Conservation (phyloP, 2,888 invertebrate species). For the Tetragonisca angustula region DNA sequence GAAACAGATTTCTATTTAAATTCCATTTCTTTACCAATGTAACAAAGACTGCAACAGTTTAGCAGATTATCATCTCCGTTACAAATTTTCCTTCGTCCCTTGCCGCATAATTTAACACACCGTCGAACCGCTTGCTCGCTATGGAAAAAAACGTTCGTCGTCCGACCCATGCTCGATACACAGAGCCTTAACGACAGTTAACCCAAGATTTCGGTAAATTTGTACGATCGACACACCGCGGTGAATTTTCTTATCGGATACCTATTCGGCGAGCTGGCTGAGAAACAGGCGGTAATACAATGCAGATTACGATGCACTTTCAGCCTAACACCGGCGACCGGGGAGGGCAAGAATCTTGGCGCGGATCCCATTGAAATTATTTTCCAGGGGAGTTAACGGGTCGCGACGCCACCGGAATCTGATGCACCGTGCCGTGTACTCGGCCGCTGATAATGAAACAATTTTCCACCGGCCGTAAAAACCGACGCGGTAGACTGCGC, state of each 20-base stretch:
- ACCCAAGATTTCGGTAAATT: background rate
- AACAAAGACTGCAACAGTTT: too few relatives aligned
- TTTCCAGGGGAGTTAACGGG: conserved; percentile 50
- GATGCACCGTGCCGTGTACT: conserved; percentile 24
- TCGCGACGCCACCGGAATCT: conserved; percentile 31
- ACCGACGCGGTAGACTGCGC: conserved; percentile 22
- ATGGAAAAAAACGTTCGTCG: background rate
- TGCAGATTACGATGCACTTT: conserved; percentile 55
- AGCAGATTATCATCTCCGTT: too few relatives aligned
- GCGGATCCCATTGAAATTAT: conserved; percentile 60
- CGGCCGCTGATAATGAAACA: conserved; percentile 43
- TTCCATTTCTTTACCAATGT: too few relatives aligned
- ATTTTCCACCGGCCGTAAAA: conserved; percentile 33
- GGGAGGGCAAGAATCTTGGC: conserved; percentile 56
- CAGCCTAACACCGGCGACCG: conserved; percentile 15
- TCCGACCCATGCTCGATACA: background rate
- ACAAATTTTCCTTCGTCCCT: too few relatives aligned
- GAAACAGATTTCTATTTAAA: too few relatives aligned
- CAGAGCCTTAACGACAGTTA: background rate
- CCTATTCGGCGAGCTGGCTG: background rate
- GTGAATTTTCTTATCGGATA: background rate
- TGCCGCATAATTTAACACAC: too few relatives aligned
- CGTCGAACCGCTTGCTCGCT: background rate
- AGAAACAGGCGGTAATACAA: conserved; percentile 19
- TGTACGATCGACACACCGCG: background rate